Conservation (phyloP, 2,797 vertebrate species). For the Sebastes oblongus region DNA sequence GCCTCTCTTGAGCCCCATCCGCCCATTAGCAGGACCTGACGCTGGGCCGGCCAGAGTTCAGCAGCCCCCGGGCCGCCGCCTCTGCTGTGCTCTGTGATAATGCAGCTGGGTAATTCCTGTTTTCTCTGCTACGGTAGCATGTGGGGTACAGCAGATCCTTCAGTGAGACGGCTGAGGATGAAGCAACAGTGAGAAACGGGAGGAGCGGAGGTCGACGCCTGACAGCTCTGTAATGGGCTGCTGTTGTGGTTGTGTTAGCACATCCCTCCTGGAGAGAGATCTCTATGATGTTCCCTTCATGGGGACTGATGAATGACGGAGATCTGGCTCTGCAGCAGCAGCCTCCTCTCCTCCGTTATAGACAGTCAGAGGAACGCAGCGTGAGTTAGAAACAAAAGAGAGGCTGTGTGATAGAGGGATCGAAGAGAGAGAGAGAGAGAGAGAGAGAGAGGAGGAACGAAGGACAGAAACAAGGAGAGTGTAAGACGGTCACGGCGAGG, state of each 20-base stretch:
- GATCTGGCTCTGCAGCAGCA: slow-evolving; percentile 44
- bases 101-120: slow-evolving; percentile 45
- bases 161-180: slow-evolving; percentile 24
- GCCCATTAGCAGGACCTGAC: slow-evolving; percentile 54
- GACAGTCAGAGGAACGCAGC: slow-evolving; percentile 49
- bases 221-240: slow-evolving; percentile 63
- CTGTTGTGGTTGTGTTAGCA: slow-evolving; percentile 60
- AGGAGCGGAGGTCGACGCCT: slow-evolving; percentile 19
- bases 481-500: slow-evolving; percentile 33
- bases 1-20: slow-evolving; percentile 53
- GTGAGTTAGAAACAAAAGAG: slow-evolving; percentile 39
- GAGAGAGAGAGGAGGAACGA: neutral
- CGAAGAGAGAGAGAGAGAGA: neutral
- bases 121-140: slow-evolving; percentile 24
- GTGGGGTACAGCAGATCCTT: slow-evolving; percentile 20
- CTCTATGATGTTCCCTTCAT: slow-evolving; percentile 62
- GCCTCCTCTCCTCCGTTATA: slow-evolving; percentile 34
- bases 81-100: slow-evolving; percentile 46
- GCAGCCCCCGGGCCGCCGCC: slow-evolving; percentile 16
- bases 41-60: slow-evolving; percentile 52
- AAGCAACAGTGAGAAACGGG: slow-evolving; percentile 30
- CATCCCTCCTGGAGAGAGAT: slow-evolving; percentile 60
- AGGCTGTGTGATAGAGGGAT: slow-evolving; percentile 46
- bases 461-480: slow-evolving; percentile 15
- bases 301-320: slow-evolving; percentile 63